A percentile compares a stretch with the other conserved stretches of the same genome.
Evolutionary conservation across 2,888 invertebrate species (phyloP).

Genomic region (Xanthostigma xanthostigma): DNA sequence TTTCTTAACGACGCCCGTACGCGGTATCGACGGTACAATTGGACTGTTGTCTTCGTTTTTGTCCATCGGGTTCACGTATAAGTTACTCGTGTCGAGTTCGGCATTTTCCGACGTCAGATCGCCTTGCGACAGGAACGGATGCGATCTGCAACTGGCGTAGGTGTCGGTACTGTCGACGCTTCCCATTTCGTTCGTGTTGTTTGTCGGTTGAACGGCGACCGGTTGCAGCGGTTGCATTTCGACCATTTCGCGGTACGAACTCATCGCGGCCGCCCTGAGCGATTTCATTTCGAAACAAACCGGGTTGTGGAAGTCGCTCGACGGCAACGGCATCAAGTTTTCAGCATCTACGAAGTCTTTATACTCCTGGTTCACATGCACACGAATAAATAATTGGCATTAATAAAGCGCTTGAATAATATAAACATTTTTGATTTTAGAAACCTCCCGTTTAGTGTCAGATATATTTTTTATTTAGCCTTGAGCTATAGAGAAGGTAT

Average conservation of each 20-base stretch:
- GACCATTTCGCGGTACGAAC: constrained; percentile 14
- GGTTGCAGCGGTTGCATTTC: constrained; percentile 13
- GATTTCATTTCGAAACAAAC: constrained; percentile 68
- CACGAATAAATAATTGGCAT: too few relatives aligned
- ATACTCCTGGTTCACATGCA: constrained; percentile 47
- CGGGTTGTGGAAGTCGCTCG: constrained; percentile 70
- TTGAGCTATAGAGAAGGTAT: too few relatives aligned
- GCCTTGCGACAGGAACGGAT: constrained; percentile 71
- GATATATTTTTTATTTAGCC: too few relatives aligned
- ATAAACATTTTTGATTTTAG: too few relatives aligned
- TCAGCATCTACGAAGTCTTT: constrained; percentile 85
- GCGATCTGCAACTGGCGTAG: constrained; percentile 92
- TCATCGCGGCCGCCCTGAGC: constrained; percentile 25
- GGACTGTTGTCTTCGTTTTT: constrained; percentile 35
- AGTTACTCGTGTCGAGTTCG: constrained; percentile 55
- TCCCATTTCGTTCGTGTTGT: constrained; percentile 33
- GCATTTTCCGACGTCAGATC: constrained; percentile 31
- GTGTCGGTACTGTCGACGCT: constrained; percentile 75
- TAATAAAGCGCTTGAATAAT: too few relatives aligned
- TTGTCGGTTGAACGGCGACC: constrained; percentile 12
- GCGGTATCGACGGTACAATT: constrained; percentile 25
- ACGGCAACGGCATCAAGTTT: constrained; percentile 72
- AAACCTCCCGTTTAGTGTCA: too few relatives aligned
- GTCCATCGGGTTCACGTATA: constrained; percentile 78
- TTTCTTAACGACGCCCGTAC: constrained; percentile 49